Base-by-base conservation (phyloP, 2,113 vertebrate species). In the Lasiurus cinereus region DNA sequence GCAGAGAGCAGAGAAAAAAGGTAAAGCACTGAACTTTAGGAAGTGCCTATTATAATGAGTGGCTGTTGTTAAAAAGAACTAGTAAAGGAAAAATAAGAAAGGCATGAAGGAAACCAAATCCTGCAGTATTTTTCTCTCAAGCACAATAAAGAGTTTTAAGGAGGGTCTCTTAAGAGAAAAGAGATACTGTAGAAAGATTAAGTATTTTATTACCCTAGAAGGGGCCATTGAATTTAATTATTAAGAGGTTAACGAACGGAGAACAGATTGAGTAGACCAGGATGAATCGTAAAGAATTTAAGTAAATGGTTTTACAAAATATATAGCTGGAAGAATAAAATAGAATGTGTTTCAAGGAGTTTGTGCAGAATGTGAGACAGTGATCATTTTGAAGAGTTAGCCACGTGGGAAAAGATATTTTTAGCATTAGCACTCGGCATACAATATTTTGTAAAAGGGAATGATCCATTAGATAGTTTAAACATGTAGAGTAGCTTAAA, bases 361-460 rank as follows among this genome's bases (percentile, higher is more conserved):
- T 84, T 83, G 21, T 83, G 14, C 27, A 33, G n/a, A 19, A 93
- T 72, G 33, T 36, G 6, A 69, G 50, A 21, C 15, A 50, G 78
- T 78, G 64, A 59, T 86, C 73, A 36, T 83, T 94, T 43, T 76
- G 69, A 70, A 50, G 64, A 72, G 14, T 67, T 70, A 72, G 24
- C 36, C 36, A 76, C 5, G 54, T 33, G 24, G 39, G 70, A n/a
- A 33, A 85, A 93, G 43, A n/a, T 50, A 56, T 56, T 91, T 91
- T 83, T 48, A 83, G 43, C 62, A 39, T 64, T 79, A 64, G 4
- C 33, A 78, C 39, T 27, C 64, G 43, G 8, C 85, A 10, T 86
- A 56, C 54, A 56, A 56, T 56, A 59, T 89, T 92, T 96, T 92
- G 48, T 88, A 69, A 92, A 92, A 69, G 16, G 27, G 39, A 91